Base-by-base conservation (phyloP, 2,113 vertebrate genomes). In the Pygoscelis adeliae region DNA sequence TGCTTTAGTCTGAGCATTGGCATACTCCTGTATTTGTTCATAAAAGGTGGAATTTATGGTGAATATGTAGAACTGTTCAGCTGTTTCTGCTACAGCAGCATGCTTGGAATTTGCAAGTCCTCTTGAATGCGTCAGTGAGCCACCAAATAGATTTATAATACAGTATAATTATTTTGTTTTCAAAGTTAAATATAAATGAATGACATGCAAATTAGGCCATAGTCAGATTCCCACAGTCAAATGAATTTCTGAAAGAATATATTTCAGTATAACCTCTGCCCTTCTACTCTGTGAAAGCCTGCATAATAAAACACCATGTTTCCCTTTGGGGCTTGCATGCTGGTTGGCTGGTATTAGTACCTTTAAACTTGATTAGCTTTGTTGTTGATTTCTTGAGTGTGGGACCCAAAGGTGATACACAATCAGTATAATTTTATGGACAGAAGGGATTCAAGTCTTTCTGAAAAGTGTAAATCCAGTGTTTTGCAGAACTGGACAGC, bases 341-440 rank as follows among this genome's bases (percentile, higher is more conserved):
- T 67, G 11, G 5, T 49, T 62, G 21, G 3, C 12, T 56, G 5
- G 2, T 46, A 27, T 44, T 52, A 62, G 29, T 53, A 25, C 20
- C 12, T 62, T 74, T 55, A 47, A 55, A 65, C 26, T 27, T 42
- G 3, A 50, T 63, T 22, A 61, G 13, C 5, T n/a, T 63, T 76
- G 2, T 15, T 69, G 18, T 46, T 89, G 27, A 40, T 65, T 87
- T 87, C 42, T 53, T 78, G 13, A 38, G 6, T 23, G 23, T 67
- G 20, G 1, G 22, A 2, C 4, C 18, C 85, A 22, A 55, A 58
- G 6, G 9, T 27, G 5, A 55, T 40, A 20, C 1, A 19, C 1
- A 0, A 26, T 42, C 30, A 15, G 5, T 66, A n/a, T 10, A 27
- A 11, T 66, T 73, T 73, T 61, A 91, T 30, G 13, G 34, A 34